Evolutionary conservation across 2,888 invertebrate genomes (phyloP), one percentile per base, ranked within the genome.

Genomic region (Mamestra brassicae): DNA sequence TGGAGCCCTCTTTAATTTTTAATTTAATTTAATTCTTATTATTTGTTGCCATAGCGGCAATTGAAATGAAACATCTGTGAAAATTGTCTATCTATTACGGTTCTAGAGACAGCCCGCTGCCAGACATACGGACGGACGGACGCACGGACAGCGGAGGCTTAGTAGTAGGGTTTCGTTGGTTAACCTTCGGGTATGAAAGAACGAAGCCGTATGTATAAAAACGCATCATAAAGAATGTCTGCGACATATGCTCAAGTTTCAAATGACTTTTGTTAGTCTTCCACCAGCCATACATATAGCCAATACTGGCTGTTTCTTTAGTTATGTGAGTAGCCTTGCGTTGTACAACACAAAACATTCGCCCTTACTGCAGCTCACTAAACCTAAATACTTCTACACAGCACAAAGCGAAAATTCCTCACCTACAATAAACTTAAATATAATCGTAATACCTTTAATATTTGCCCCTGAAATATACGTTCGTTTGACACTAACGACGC

Each of bases 401-500:
- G n/a, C 17, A 71, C 55, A 4, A 60, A 67, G 26, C 81, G 11
- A 77, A 76, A 66, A 85, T 80, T 66, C 74, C 34, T 74, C 60
- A 65, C 10, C 69, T 74, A 80, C 69, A 83, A 75, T 85, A 88
- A 81, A 77, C 70, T 80, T 67, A 63, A 83, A 80, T 73, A 73
- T 78, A 78, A 86, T 83, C 73, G 76, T 76, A 79, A 84, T 83
- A 76, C 79, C 74, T 82, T 85, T 85, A 84, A 84, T 85, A 88
- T 89, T 88, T 87, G 88, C 89, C 87, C 89, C 89, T 89, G 89
- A 89, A 89, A 90, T 90, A 90, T 89, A 86, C 83, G 85, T 88
- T 88, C 82, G 84, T 88, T 89, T 90, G 94, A 93, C 93, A 91
- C 90, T 94, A 93, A 93, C 92, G 92, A 93, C 89, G 87, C 78